Conservation (phyloP, 2,888 invertebrate species). For the Thera britannica region DNA sequence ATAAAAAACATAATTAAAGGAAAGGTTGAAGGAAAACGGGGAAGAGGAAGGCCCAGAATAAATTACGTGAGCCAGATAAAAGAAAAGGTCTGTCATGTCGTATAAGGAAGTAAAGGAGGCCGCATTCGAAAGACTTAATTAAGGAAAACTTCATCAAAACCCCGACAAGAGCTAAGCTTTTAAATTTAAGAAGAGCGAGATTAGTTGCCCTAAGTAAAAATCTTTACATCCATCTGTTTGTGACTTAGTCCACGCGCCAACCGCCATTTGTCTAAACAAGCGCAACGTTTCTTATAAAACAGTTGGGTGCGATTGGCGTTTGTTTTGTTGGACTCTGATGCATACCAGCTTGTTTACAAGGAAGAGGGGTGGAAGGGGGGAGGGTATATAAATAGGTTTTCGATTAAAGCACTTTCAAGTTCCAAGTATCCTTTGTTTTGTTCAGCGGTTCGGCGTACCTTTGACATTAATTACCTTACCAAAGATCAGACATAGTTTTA, state of each 20-base stretch:
- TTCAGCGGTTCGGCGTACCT: neutral
- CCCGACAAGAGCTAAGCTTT: no score
- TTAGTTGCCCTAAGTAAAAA: no score
- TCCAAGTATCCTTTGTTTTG: constrained; percentile 13
- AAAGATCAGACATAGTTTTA: neutral
- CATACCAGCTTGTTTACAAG: constrained; percentile 51
- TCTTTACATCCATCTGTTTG: no score
- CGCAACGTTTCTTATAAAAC: constrained; percentile 59
- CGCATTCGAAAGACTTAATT: no score
- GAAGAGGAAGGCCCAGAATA: no score
- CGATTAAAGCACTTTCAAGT: constrained; percentile 19
- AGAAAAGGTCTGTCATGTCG: no score
- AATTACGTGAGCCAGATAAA: no score
- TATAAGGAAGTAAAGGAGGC: no score
- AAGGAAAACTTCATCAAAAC: no score
- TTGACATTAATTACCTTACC: neutral
- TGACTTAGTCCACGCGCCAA: constrained; percentile 43
- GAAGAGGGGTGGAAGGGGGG: neutral
- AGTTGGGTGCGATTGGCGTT: constrained; percentile 60
- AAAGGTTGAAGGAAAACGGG: no score
- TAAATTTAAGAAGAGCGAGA: no score
- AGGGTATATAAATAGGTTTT: constrained; percentile 13
- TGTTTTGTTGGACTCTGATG: constrained; percentile 57
- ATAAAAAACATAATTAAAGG: no score
- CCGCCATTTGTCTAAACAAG: constrained; percentile 61